Evolutionary conservation across 2,113 vertebrate species (phyloP), one percentile per base, ranked within the genome.

Genomic region (Tenrec ecaudatus): DNA sequence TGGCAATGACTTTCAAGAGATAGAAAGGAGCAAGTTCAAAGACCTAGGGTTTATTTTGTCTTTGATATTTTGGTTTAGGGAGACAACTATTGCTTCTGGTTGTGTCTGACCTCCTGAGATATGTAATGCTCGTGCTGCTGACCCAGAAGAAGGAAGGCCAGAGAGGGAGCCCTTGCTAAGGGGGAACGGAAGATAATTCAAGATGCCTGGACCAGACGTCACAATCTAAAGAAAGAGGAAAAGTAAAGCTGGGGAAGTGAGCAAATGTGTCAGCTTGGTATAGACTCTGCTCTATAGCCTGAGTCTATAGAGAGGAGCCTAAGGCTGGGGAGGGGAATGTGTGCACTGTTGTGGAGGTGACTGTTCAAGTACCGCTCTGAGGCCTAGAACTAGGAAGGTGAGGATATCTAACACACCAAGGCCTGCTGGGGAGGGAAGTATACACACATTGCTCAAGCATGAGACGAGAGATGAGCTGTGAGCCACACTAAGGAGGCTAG

Each of bases 71-170:
- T 76, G 58, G 93, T 89, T 92, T 64, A 62, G 62, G 38, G 53
- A 95, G 79, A 75, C 82, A 17, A 80, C 31, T 75, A 33, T 82
- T 87, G 73, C 66, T 90, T 96, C 79, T 97, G 38, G 75, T 47
- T 23, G 29, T 91, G 57, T 64, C 69, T 11, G 36, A 82, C 40
- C 82, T 66, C 36, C 47, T 79, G 78, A 40, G 27, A 40, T 76
- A 80, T 64, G 79, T 94, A 79, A 96, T 4, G 38, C 31, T 57
- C 7, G 7, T 69, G 27, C 22, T 40, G 62, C 53, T 90, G 79
- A 82, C 75, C 78, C 85, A 91, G 62, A 79, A 81, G 58, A 84
- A 66, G 73, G 29, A n/a, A 78, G 62, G 20, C 29, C 88, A 38
- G 77, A 62, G 53, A 79, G 7, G 57, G 38, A 87, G 81, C 2